Conservation (phyloP, 2,797 vertebrate genomes). For the Chaunax sp. region DNA sequence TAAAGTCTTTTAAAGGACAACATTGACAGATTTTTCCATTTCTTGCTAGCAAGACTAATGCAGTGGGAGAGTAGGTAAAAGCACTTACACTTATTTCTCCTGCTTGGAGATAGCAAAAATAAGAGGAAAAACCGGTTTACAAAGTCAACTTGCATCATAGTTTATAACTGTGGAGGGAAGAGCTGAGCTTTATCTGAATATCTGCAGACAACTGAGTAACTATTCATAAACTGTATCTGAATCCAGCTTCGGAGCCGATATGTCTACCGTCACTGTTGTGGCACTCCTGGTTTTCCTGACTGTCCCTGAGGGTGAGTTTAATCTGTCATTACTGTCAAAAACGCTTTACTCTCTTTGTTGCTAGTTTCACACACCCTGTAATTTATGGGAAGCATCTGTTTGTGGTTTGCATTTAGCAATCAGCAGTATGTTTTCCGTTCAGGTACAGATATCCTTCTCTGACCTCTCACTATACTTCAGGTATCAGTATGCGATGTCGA, state of each 20-base stretch:
- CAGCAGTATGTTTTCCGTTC: not conserved
- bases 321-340: too few relatives aligned
- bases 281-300: constrained; percentile 39
- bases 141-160: constrained; percentile 11
- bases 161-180: not conserved
- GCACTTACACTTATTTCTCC: too few relatives aligned
- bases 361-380: not conserved
- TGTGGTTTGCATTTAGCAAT: not conserved
- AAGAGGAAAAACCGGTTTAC: not conserved
- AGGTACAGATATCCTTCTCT: not conserved
- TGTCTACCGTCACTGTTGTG: constrained; percentile 32
- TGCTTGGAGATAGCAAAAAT: not conserved
- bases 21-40: too few relatives aligned
- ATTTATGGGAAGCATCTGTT: not conserved
- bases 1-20: too few relatives aligned
- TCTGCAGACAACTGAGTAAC: not conserved
- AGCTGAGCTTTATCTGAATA: not conserved
- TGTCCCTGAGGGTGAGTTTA: constrained; percentile 50
- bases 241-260: constrained; percentile 16
- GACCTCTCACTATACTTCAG: constrained; percentile 31
- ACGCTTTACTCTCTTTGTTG: not conserved
- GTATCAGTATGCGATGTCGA: constrained; percentile 26
- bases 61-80: too few relatives aligned
- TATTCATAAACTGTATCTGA: not conserved
- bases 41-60: too few relatives aligned